Percentiles rank a stretch among this genome's conserved stretches.
Conservation (phyloP, 1,140 invertebrate species). For the Ceratina australensis region DNA sequence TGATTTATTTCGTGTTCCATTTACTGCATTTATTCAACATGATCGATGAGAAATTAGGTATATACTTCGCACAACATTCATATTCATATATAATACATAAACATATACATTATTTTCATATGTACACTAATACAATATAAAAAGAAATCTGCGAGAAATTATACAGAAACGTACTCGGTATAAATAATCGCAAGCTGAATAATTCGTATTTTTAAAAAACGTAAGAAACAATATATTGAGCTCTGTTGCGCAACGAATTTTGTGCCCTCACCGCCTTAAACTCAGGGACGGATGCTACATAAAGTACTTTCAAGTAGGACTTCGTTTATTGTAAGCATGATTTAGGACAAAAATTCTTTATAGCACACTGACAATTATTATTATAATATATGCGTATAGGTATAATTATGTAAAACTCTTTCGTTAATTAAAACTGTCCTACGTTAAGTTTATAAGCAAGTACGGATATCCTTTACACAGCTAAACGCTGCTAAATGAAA, state of each 20-base stretch:
- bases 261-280: constrained; percentile 12
- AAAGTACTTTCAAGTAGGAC: constrained; percentile 7
- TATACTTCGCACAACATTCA: constrained; percentile 20
- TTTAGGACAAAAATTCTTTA: constrained; percentile 4
- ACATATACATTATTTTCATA: constrained; percentile 30
- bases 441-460: background rate
- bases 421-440: background rate
- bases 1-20: constrained; percentile 27
- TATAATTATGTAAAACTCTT: background rate
- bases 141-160: constrained; percentile 9
- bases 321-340: constrained; percentile 11
- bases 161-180: constrained; percentile 2
- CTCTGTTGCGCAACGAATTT: constrained; percentile 18
- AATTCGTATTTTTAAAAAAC: constrained; percentile 28
- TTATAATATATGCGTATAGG: background rate
- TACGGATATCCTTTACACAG: background rate
- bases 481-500: background rate
- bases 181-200: background rate
- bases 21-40: constrained; percentile 26
- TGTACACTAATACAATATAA: constrained; percentile 9
- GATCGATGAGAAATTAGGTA: constrained; percentile 9
- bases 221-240: constrained; percentile 11
- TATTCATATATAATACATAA: constrained; percentile 1
- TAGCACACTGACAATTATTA: constrained; percentile 16
- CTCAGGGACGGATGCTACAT: constrained; percentile 34